Evolutionary conservation across 2,113 vertebrate genomes (phyloP).

Genomic region (Pomatostomus ruficeps): DNA sequence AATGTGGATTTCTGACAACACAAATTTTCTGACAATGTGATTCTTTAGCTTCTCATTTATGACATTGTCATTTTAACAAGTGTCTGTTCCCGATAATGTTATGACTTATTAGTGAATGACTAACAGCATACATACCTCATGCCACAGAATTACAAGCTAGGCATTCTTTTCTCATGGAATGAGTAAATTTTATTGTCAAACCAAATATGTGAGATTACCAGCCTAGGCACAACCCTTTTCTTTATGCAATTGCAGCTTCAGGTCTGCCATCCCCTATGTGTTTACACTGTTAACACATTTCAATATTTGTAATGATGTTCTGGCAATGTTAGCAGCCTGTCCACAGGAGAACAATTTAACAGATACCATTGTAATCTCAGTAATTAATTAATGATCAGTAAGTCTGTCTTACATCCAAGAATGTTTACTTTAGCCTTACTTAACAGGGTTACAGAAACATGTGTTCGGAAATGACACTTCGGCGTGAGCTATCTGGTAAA

Average conservation of each 20-base stretch:
- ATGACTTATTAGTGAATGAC: not conserved
- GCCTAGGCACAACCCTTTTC: not conserved
- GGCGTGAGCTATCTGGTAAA: not conserved
- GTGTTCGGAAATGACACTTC: not conserved
- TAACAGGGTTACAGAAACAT: not conserved
- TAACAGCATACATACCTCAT: not conserved
- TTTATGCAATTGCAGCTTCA: not conserved
- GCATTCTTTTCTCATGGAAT: not conserved
- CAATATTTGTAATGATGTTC: not conserved
- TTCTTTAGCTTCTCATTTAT: not conserved
- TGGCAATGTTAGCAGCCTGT: not conserved
- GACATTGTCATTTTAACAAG: not conserved
- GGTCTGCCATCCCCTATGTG: not conserved
- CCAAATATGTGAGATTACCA: not conserved
- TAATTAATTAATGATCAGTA: not conserved
- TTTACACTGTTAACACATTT: not conserved
- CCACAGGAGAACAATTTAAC: not conserved
- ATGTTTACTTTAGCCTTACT: not conserved
- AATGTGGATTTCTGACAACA: not conserved
- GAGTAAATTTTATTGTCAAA: not conserved
- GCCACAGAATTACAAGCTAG: not conserved
- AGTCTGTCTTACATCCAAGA: not conserved
- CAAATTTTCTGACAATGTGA: not conserved
- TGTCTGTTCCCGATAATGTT: not conserved
- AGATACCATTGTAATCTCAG: not conserved